Evolutionary conservation across 2,888 invertebrate genomes (phyloP).

Genomic region (Drosophila suboccidentalis): DNA sequence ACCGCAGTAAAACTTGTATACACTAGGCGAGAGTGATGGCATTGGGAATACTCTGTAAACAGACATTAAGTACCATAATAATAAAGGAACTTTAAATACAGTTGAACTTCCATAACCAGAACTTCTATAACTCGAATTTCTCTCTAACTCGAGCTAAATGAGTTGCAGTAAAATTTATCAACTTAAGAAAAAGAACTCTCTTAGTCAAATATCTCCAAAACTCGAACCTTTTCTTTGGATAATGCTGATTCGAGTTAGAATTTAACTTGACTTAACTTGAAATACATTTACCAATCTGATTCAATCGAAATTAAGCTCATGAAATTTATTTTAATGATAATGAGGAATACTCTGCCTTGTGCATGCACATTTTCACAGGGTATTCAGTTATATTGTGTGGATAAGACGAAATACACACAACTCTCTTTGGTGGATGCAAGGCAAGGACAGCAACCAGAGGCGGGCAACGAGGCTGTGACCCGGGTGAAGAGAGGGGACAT

Average conservation of each 20-base stretch:
- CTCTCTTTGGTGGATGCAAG: conserved; percentile 33
- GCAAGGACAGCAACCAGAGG: conserved; percentile 41
- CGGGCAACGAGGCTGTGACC: conserved; percentile 20
- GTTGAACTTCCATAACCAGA: no score
- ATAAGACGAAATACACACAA: conserved; percentile 55
- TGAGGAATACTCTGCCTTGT: neutral
- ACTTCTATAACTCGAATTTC: no score
- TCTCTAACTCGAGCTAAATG: no score
- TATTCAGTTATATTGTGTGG: conserved; percentile 51
- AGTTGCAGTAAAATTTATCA: no score
- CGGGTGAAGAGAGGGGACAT: conserved; percentile 32
- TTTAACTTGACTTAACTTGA: no score
- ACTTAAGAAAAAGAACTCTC: no score
- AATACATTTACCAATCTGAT: neutral
- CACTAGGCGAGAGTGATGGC: no score
- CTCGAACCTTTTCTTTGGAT: no score
- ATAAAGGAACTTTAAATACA: neutral
- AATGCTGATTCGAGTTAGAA: no score
- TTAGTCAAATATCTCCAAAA: no score
- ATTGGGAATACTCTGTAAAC: neutral
- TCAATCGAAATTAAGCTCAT: neutral
- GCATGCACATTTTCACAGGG: neutral
- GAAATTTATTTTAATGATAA: neutral
- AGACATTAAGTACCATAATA: neutral
- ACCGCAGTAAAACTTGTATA: conserved; percentile 7